Evolutionary conservation across 2,888 invertebrate genomes (phyloP).

Genomic region (Clunio marinus): DNA sequence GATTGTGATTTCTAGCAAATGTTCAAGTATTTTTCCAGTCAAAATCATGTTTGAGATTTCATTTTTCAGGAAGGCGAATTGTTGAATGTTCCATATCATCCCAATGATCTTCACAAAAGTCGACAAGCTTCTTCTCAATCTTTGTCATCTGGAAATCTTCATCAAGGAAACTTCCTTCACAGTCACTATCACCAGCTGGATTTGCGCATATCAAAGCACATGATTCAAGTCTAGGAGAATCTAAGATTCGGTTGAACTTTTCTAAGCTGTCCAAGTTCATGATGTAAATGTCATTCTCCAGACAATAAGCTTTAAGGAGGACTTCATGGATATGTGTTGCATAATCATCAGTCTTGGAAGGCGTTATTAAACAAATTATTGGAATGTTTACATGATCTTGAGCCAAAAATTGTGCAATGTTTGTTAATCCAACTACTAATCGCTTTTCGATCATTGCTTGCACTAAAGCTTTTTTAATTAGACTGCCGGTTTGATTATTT

Average conservation of each 20-base stretch:
- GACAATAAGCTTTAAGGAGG: conserved; percentile 71
- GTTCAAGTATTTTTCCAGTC: no score
- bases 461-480: conserved; percentile 12
- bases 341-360: conserved; percentile 65
- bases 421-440: conserved; percentile 49
- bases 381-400: conserved; percentile 54
- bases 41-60: no score
- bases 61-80: conserved; percentile 32
- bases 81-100: conserved; percentile 2
- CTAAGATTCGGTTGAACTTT: conserved; percentile 53
- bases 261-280: conserved; percentile 58
- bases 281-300: conserved; percentile 71
- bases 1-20: no score
- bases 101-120: conserved; percentile 35
- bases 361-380: conserved; percentile 65
- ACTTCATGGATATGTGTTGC: conserved; percentile 76
- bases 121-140: conserved; percentile 15
- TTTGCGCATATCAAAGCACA: conserved; percentile 49
- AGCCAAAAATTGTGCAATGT: conserved; percentile 48
- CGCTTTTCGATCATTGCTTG: conserved; percentile 49
- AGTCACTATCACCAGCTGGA: conserved; percentile 34
- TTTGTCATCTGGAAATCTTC: conserved; percentile 30
- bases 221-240: conserved; percentile 55
- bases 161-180: conserved; percentile 34
- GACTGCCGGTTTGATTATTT: conserved; percentile 16